Percentiles rank a stretch among this genome's conserved stretches.
These are phyloP conservation scores for Eupithecia centaureata DNA, from an alignment of 2,888 invertebrate genomes.

Conservation along the genomic window DNA sequence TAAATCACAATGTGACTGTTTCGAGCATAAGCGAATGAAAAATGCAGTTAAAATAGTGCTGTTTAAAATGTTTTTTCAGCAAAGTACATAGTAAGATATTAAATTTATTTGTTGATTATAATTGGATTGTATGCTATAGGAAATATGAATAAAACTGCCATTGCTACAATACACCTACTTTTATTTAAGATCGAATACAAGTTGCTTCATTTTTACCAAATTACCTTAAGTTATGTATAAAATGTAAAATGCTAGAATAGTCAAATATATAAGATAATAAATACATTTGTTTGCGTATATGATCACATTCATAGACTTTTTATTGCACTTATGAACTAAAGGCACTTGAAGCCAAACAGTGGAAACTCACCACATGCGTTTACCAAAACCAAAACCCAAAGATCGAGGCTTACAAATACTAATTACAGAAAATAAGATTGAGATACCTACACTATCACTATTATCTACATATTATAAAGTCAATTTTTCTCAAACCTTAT, in stretches of 20 bases:
- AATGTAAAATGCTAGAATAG: conserved; percentile 68
- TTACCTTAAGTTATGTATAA: conserved; percentile 59
- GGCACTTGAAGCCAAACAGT: conserved; percentile 67
- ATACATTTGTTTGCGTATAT: conserved; percentile 72
- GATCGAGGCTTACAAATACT: conserved; percentile 31
- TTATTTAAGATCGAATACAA: conserved; percentile 68
- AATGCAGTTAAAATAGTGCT: background rate
- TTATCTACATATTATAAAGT: background rate
- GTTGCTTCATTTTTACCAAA: conserved; percentile 68
- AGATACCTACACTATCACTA: background rate
- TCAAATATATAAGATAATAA: conserved; percentile 59
- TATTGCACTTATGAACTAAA: conserved; percentile 69
- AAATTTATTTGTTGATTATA: conserved; percentile 25
- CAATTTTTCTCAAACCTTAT: background rate
- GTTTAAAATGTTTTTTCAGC: too few species aligned
- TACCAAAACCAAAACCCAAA: conserved; percentile 71
- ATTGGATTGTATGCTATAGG: conserved; percentile 12
- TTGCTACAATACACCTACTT: conserved; percentile 37
- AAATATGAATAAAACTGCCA: conserved; percentile 22
- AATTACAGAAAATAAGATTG: conserved; percentile 34
- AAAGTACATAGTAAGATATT: too few species aligned
- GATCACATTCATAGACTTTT: conserved; percentile 77
- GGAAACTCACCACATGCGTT: conserved; percentile 82
- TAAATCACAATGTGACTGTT: background rate
- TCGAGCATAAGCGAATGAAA: background rate